Conservation (phyloP, 2,797 vertebrate species). For the Gymnothorax reevesii region DNA sequence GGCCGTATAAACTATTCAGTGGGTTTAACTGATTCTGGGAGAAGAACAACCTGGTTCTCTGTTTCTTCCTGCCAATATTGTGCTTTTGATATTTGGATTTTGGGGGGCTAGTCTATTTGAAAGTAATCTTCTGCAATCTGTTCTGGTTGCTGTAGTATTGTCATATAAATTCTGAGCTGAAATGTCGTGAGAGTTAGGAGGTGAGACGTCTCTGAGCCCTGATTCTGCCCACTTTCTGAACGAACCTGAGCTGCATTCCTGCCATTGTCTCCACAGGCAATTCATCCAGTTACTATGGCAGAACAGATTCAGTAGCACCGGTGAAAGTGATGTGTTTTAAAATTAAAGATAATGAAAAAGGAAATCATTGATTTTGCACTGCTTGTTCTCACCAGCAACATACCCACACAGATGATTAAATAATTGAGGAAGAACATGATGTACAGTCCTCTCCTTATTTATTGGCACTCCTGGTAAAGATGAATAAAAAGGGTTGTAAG, state of each 20-base stretch:
- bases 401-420: background rate
- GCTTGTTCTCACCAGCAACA: background rate
- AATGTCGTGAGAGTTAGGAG: background rate
- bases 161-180: background rate
- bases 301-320: background rate
- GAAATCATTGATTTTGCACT: background rate
- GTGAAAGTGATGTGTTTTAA: background rate
- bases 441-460: background rate
- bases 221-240: background rate
- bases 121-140: slow-evolving; percentile 10
- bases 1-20: background rate
- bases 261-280: background rate
- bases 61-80: background rate
- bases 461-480: too few species aligned
- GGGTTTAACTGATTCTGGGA: background rate
- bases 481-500: too few species aligned
- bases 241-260: background rate
- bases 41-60: background rate
- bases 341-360: background rate
- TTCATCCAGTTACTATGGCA: background rate
- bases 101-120: slow-evolving; percentile 1
- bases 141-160: background rate
- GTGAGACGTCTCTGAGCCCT: background rate
- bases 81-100: slow-evolving; percentile 9
- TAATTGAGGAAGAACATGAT: background rate